These are phyloP conservation scores for Ormia ochracea DNA, from an alignment of 2,888 invertebrate genomes.

Conservation along the genomic window DNA sequence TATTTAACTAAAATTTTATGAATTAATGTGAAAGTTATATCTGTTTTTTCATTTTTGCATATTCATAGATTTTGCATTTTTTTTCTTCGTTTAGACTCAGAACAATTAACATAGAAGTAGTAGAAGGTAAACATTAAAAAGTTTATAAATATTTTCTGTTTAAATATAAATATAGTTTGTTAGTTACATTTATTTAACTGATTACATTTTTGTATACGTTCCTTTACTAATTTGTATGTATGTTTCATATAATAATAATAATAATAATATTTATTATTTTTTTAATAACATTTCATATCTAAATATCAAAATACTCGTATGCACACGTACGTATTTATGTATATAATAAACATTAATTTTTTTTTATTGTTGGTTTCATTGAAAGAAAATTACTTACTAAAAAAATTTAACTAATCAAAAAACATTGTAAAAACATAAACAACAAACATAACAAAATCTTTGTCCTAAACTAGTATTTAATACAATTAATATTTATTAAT, in stretches of 20 bases:
- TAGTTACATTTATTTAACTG: conserved; percentile 34
- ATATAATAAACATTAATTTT: conserved; percentile 1
- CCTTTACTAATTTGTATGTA: background rate
- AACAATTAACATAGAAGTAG: conserved; percentile 53
- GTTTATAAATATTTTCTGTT: conserved; percentile 4
- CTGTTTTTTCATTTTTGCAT: background rate
- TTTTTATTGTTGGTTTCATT: background rate
- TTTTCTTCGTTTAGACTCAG: conserved; percentile 10
- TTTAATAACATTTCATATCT: conserved; percentile 55
- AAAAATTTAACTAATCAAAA: conserved; percentile 39
- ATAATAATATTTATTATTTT: too few species aligned
- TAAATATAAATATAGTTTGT: conserved; percentile 41
- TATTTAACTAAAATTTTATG: conserved; percentile 11
- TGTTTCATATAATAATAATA: background rate
- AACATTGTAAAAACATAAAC: conserved; percentile 32
- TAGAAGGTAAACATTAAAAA: conserved; percentile 53
- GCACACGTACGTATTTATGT: too few species aligned
- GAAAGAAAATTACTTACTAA: conserved; percentile 8
- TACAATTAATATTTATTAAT: background rate
- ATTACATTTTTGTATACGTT: background rate
- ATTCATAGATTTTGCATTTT: background rate
- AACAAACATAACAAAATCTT: conserved; percentile 39
- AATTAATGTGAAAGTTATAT: background rate
- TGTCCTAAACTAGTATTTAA: background rate
- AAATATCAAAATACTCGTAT: conserved; percentile 29